Evolutionary conservation across 2,797 vertebrate genomes (phyloP).

Genomic region (Halcyon smyrnensis): DNA sequence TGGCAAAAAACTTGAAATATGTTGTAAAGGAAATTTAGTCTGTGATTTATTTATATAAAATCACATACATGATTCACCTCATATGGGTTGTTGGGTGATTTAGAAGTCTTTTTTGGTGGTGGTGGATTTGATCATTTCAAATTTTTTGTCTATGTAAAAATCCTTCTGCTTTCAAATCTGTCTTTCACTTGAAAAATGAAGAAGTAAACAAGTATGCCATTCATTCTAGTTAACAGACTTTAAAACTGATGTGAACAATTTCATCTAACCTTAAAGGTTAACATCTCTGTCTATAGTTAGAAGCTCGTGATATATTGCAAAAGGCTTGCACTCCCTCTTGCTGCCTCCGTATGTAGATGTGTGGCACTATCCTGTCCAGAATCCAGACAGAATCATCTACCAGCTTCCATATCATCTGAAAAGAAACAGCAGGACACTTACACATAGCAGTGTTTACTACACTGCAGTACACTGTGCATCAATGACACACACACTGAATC

Average conservation of each 20-base stretch:
- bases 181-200: neutral
- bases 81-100: neutral
- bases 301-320: neutral
- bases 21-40: neutral
- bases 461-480: neutral
- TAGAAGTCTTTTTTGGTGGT: neutral
- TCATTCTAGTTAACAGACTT: neutral
- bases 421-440: neutral
- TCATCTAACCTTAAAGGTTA: neutral
- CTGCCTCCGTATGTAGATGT: neutral
- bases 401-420: neutral
- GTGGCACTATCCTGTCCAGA: neutral
- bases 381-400: neutral
- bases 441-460: neutral
- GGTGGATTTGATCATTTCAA: neutral
- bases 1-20: neutral
- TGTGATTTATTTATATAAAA: neutral
- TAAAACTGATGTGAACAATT: neutral
- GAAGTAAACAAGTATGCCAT: neutral
- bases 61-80: neutral
- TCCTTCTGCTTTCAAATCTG: neutral
- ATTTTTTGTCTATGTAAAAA: neutral
- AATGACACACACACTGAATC: neutral
- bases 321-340: neutral
- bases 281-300: neutral